These are phyloP conservation scores for Zaprionus lachaisei DNA, from an alignment of 1,140 invertebrate genomes.

Conservation along the genomic window DNA sequence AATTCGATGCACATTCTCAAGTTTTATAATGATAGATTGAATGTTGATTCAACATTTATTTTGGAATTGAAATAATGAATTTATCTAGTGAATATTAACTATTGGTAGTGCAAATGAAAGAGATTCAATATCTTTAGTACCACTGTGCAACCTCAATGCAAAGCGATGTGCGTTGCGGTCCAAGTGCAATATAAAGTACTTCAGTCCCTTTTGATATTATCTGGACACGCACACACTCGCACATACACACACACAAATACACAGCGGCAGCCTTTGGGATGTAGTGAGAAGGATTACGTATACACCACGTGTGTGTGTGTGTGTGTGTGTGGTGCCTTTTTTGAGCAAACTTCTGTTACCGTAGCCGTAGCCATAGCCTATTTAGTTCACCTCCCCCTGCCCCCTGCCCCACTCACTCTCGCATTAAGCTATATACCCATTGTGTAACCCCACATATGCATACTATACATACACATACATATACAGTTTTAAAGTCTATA, in stretches of 20 bases:
- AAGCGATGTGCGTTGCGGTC: conserved; percentile 14
- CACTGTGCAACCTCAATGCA: conserved; percentile 33
- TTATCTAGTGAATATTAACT: background rate
- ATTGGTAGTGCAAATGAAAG: background rate
- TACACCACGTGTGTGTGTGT: conserved; percentile 55
- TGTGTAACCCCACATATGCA: conserved; percentile 18
- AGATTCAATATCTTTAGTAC: background rate
- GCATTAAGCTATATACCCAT: conserved; percentile 39
- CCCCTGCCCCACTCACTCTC: background rate
- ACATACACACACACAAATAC: background rate
- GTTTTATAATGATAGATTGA: too few species aligned
- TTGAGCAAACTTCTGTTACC: conserved; percentile 54
- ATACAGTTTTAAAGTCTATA: conserved; percentile 4
- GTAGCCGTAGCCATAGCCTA: conserved; percentile 41
- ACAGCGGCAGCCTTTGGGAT: conserved; percentile 8
- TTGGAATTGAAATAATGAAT: background rate
- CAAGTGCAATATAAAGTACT: background rate
- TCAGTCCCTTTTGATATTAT: conserved; percentile 17
- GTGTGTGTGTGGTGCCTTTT: conserved; percentile 47
- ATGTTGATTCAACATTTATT: too few species aligned
- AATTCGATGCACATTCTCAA: too few species aligned
- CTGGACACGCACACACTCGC: conserved; percentile 11
- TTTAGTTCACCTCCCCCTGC: background rate
- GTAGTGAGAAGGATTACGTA: conserved; percentile 38
- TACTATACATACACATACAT: conserved; percentile 12